phyloP scores from a whole-genome alignment of 1,140 invertebrate genomes.

The Tetramorium parvispinum region DNA sequence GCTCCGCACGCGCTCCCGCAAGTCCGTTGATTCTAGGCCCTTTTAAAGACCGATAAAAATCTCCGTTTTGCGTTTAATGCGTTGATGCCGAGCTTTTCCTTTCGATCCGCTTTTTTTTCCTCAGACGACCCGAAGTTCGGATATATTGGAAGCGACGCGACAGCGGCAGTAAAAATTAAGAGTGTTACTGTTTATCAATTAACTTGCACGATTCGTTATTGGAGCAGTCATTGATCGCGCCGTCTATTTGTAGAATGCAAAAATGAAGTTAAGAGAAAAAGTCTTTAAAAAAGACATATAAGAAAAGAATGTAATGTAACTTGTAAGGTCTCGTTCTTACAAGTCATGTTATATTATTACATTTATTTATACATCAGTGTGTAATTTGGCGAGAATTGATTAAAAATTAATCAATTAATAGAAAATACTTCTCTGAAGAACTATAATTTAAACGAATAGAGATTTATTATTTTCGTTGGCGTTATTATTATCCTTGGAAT shows the following conservation, averaged over 20 bases:
- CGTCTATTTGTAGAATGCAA: not conserved
- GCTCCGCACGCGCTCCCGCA: constrained; percentile 70
- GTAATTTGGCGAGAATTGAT: not conserved
- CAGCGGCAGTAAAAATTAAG: not conserved
- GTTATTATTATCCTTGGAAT: not conserved
- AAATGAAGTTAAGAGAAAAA: not conserved
- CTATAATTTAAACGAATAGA: not conserved
- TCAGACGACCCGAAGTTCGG: not conserved
- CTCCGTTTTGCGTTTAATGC: constrained; percentile 44
- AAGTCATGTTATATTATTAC: not conserved
- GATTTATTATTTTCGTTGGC: not conserved
- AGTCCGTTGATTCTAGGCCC: constrained; percentile 73
- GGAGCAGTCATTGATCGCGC: not conserved
- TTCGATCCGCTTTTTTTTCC: not conserved
- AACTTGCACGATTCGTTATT: not conserved
- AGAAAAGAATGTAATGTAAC: not conserved
- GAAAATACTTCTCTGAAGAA: not conserved
- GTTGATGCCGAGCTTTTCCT: constrained; percentile 16
- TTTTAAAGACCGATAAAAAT: constrained; percentile 69
- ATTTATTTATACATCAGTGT: not conserved
- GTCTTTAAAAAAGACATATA: not conserved
- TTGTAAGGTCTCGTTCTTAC: not conserved
- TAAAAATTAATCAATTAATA: not conserved
- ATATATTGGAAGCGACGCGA: not conserved
- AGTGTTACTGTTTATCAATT: not conserved